These are phyloP conservation scores for Geopemphigus sp. DNA, from an alignment of 1,140 invertebrate species.

Conservation along the genomic window DNA sequence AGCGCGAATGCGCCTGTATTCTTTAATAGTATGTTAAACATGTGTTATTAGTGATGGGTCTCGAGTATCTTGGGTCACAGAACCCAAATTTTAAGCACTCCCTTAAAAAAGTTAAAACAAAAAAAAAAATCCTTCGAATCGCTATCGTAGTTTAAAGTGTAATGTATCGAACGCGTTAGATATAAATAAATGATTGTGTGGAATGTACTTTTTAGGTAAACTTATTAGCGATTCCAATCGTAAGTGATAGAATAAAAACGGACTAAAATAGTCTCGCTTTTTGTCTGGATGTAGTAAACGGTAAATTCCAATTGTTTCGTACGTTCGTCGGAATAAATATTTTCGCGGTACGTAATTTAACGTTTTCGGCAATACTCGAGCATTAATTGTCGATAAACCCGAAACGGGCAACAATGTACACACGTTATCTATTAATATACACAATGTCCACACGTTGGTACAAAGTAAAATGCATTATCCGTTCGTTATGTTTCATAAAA, in stretches of 20 bases:
- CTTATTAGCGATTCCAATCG: background rate
- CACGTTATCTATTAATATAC: no score
- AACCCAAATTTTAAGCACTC: constrained; percentile 6
- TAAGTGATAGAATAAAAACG: background rate
- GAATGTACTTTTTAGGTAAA: background rate
- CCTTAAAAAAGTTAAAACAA: constrained; percentile 10
- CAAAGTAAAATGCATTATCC: no score
- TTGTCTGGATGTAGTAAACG: background rate
- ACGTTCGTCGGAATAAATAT: no score
- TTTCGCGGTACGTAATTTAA: no score
- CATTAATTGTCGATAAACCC: no score
- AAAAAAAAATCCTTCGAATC: background rate
- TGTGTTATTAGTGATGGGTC: constrained; percentile 36
- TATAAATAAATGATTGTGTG: background rate
- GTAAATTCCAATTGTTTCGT: no score
- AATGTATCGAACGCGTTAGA: background rate
- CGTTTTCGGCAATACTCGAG: no score
- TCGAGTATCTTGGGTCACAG: constrained; percentile 18
- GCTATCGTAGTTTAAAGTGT: background rate
- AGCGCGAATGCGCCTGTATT: constrained; percentile 25
- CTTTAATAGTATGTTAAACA: constrained; percentile 27
- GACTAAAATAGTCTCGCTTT: background rate
- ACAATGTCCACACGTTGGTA: no score
- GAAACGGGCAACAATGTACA: no score
- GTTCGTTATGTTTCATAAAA: no score